Conservation (phyloP, 2,888 invertebrate genomes). For the Catocala fraxini region DNA sequence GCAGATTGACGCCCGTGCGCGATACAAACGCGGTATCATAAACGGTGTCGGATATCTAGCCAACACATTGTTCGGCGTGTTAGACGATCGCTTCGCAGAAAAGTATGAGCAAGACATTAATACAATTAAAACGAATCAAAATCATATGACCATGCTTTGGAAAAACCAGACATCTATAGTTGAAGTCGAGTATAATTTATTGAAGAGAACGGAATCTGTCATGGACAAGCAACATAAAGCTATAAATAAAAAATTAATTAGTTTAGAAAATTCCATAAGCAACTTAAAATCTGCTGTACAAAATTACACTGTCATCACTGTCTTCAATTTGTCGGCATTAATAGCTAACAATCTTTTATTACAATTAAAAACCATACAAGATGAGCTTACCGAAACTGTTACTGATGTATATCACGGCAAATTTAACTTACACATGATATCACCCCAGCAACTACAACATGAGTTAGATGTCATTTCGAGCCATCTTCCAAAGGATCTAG, state of each 20-base stretch:
- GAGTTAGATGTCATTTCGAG: too few relatives aligned
- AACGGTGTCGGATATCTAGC: background rate
- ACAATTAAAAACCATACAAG: too few relatives aligned
- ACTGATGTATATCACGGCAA: too few relatives aligned
- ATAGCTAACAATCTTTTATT: too few relatives aligned
- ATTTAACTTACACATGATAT: too few relatives aligned
- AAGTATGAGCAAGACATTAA: conserved; percentile 1
- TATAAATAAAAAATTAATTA: background rate
- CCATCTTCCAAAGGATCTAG: too few relatives aligned
- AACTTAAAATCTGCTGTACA: too few relatives aligned
- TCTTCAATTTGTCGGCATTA: too few relatives aligned
- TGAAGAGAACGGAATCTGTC: background rate
- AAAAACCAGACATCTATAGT: conserved; percentile 1
- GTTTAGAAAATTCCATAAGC: background rate
- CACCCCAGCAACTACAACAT: too few relatives aligned
- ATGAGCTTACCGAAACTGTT: too few relatives aligned
- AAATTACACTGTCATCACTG: too few relatives aligned
- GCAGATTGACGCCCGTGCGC: too few relatives aligned
- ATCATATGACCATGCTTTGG: background rate
- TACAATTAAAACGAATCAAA: background rate
- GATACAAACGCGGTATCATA: background rate
- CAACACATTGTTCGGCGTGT: background rate
- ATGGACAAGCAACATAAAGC: background rate
- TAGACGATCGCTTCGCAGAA: conserved; percentile 2
- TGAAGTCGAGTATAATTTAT: background rate